Evolutionary conservation across 2,113 vertebrate species (phyloP), one percentile per base, ranked within the genome.

Genomic region (Salvelinus namaycush): DNA sequence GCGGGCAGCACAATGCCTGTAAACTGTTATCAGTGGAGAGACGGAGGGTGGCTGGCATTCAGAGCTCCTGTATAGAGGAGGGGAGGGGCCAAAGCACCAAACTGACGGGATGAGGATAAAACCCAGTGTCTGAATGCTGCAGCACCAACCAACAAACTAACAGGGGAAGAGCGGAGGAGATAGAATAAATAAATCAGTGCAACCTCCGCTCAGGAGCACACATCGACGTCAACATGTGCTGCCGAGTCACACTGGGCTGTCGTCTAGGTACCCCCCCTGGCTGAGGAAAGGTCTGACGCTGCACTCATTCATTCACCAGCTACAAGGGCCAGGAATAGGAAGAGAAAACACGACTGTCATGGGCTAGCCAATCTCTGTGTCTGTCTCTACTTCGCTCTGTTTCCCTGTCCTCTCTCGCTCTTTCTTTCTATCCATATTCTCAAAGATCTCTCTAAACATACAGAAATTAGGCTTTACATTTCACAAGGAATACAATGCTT

Each of bases 201-300:
- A 44, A 44, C 39, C 39, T 44, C 39, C 9, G 39, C 39, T 44
- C 8, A 27, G 27, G 22, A 44, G 49, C 54, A 44, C 54, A 39
- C 44, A 22, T 4, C 6, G 68, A 49, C 62, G 16, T 13, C 6
- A 60, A 49, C 73, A 72, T 71, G 60, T 64, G 62, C 68, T 77
- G 59, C 59, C 20, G 39, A 78, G 70, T 79, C 77, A 22, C 20
- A 51, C 66, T n/a, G 59, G 75, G 59, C 66, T 72, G 70, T 72
- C 54, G 68, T 71, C 44, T 70, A 69, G 78, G 74, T 81, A 73
- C 29, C 39, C n/a, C 54, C 71, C 57, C 49, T 60, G 64, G 69
- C 34, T 60, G 3, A 76, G 76, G 57, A 69, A 73, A 79, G 54
- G 20, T 51, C 73, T 70, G 62, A 79, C 44, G 66, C 74, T 31